Base-by-base conservation (phyloP, 2,888 invertebrate genomes). In the Microctonus hyperodae region DNA sequence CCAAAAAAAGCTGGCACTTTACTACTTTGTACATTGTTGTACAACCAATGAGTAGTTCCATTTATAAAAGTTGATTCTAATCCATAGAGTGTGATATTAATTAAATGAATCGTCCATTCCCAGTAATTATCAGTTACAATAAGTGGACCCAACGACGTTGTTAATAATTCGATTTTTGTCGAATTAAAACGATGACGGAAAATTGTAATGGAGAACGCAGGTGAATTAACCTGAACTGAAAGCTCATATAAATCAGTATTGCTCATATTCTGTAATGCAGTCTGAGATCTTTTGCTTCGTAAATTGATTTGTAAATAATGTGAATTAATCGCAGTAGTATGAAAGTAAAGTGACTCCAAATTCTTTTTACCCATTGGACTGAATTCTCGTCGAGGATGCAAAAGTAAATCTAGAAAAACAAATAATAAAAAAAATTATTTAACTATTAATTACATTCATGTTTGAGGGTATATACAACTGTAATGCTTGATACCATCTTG, bases 121-220 rank as follows among this genome's bases (percentile, higher is more conserved):
- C 89, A 89, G 73, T 89, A 90, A 51, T 86, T 83, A 23, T 87
- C 81, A 0, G 89, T 87, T 1, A 88, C 87, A 67, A 90, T 88
- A 0, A 89, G 71, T 0, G 90, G 89, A 0, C 89, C 89, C 69
- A 85, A 81, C 0, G 86, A 78, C 0, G 89, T 89, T 33, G 86
- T 86, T 22, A 90, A 85, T 84, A 74, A 73, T 85, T 86, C 0
- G 83, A 83, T 1, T 76, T 74, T 85, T 72, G 61, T 74, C 62
- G 71, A 85, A 85, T 5, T 74, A 59, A 58, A 85, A 85, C 20
- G 44, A 7, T 20, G 16, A 44, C 40, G 80, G 55, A 64, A 83
- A 84, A 28, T 51, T 10, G 73, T 73, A 23, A 77, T 25, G 2
- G 75, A 71, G 60, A 77, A 75, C 60, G 74, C 67, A 9, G 75